These are phyloP conservation scores for Ailurus styani DNA, from an alignment of 2,113 vertebrate species.

Conservation along the genomic window DNA sequence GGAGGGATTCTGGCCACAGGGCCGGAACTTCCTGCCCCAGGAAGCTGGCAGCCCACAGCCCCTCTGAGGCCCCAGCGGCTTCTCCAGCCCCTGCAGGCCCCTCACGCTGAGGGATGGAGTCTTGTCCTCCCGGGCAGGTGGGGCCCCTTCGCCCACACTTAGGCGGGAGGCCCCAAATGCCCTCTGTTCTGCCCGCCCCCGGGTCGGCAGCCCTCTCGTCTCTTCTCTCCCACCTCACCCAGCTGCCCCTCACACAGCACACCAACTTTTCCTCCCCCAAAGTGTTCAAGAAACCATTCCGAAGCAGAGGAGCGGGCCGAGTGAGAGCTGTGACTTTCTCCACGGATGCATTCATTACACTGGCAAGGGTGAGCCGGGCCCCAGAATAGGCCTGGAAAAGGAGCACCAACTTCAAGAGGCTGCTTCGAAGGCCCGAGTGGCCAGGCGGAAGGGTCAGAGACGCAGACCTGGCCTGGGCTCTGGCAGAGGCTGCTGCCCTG, in stretches of 20 bases:
- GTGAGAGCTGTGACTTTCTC: background rate
- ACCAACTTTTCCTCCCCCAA: background rate
- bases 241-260: background rate
- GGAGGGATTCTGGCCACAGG: background rate
- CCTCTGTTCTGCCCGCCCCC: background rate
- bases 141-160: background rate
- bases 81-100: background rate
- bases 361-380: background rate
- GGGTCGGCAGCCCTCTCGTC: background rate
- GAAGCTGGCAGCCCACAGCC: constrained; percentile 24
- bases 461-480: background rate
- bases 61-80: background rate
- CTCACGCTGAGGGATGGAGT: background rate
- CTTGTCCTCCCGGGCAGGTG: background rate
- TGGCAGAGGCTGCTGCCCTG: background rate
- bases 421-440: background rate
- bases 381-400: background rate
- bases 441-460: background rate
- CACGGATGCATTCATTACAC: rapidly evolving
- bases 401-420: background rate
- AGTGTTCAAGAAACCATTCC: background rate
- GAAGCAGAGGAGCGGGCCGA: background rate
- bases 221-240: background rate
- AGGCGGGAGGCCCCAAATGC: no score
- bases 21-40: constrained; percentile 52